A percentile compares a stretch with the other conserved stretches of the same genome.
Conservation (phyloP, 1,140 invertebrate species). For the Sminthurides bifidus region DNA sequence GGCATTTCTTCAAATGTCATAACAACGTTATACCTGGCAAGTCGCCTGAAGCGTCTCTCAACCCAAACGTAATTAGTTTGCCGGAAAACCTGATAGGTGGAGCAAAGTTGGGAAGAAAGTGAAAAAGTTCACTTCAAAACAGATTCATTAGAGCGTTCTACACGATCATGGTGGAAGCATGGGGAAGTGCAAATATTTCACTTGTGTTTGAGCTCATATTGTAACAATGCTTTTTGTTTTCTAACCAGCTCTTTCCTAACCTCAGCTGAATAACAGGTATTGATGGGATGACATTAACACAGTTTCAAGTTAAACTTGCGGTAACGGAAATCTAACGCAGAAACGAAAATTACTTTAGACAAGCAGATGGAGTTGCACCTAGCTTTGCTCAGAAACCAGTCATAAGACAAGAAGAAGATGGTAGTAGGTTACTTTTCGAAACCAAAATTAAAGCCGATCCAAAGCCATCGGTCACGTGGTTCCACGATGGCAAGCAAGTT, state of each 20-base stretch:
- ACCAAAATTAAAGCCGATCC: slow-evolving; percentile 91
- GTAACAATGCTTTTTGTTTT: not conserved
- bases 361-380: slow-evolving; percentile 93
- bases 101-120: too few relatives aligned
- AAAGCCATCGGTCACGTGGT: slow-evolving; percentile 80
- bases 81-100: too few relatives aligned
- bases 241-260: not conserved
- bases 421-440: slow-evolving; percentile 87
- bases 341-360: slow-evolving; percentile 45
- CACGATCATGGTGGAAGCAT: not conserved
- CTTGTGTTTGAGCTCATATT: not conserved
- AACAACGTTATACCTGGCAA: too few relatives aligned
- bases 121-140: too few relatives aligned
- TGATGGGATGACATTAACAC: not conserved
- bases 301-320: not conserved
- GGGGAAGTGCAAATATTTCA: not conserved
- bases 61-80: too few relatives aligned
- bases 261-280: not conserved
- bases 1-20: too few relatives aligned
- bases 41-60: too few relatives aligned
- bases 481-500: slow-evolving; percentile 50
- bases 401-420: slow-evolving; percentile 92
- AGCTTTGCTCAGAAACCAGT: slow-evolving; percentile 94
- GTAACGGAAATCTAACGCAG: not conserved
- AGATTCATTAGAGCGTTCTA: too few relatives aligned